Base-by-base conservation (phyloP, 2,113 vertebrate species). In the Serilophus lunatus region DNA sequence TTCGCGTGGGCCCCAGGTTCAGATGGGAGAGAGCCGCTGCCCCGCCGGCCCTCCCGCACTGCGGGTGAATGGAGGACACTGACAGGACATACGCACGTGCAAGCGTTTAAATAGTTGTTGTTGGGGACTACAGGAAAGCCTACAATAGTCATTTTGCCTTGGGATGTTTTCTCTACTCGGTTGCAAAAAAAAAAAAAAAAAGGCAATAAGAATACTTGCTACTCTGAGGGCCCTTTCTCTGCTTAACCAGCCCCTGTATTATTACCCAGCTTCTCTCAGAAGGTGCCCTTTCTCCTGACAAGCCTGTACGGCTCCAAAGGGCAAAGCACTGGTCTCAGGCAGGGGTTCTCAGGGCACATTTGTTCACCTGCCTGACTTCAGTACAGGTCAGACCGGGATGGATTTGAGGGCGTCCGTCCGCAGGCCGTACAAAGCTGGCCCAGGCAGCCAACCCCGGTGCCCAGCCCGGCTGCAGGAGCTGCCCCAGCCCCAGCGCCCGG, bases 191-290 rank as follows among this genome's bases (percentile, higher is more conserved):
- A 83, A 95, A 87, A 38, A 42, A 93, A 78, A 88, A 83, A 95
- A 87, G 35, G 47, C 88, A 88, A 90, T 86, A 92, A 92, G 92
- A 95, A 91, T 75, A 79, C 13, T 40, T 61, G 82, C 93, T 95
- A 66, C 63, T 92, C 63, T 45, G 63, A 85, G 76, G 87, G 81
- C 59, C 92, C 64, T 85, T 85, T 70, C 82, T 80, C 35, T 88
- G 75, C 85, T 83, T 91, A 91, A 91, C 84, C 87, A 65, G 82
- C 54, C 78, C 20, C 74, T 87, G 89, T 82, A 85, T 79, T 82
- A 93, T 56, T 70, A 71, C 10, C 78, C 66, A 38, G 87, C 45
- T 69, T 93, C 74, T 50, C 54, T 47, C 68, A 49, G 35, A 50
- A 26, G 10, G 47, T 22, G 33, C 4, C 42, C 74, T 71, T 75